These are phyloP conservation scores for Volucella inanis DNA, from an alignment of 2,888 invertebrate species.

Conservation along the genomic window DNA sequence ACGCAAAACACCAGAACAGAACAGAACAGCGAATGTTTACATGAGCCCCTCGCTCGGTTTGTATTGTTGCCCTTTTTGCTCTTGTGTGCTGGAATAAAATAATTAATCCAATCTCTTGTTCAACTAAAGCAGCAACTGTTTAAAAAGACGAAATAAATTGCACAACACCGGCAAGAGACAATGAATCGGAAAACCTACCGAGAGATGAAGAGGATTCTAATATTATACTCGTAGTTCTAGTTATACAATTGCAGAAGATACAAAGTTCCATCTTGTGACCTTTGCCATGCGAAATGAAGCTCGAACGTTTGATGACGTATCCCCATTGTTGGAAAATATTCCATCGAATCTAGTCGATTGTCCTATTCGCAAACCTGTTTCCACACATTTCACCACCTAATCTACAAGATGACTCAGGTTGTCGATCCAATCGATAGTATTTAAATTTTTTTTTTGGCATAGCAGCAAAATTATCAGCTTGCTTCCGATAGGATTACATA, in stretches of 20 bases:
- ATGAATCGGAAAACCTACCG: constrained; percentile 1
- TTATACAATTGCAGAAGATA: not conserved
- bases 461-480: not conserved
- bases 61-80: not conserved
- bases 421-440: not conserved
- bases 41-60: constrained; percentile 22
- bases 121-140: constrained; percentile 46
- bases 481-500: constrained; percentile 37
- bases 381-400: too few relatives aligned
- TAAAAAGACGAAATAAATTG: constrained; percentile 40
- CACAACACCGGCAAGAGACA: not conserved
- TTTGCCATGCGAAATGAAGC: constrained; percentile 44
- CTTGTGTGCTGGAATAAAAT: constrained; percentile 26
- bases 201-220: constrained; percentile 1
- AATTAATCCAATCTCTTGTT: constrained; percentile 45
- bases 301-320: constrained; percentile 45
- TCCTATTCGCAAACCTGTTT: too few relatives aligned
- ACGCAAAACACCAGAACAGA: constrained; percentile 51
- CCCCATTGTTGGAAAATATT: constrained; percentile 10
- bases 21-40: constrained; percentile 45
- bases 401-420: too few relatives aligned
- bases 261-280: constrained; percentile 56
- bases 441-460: constrained; percentile 5
- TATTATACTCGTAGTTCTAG: constrained; percentile 6
- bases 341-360: too few relatives aligned